Evolutionary conservation across 2,113 vertebrate species (phyloP).

Genomic region (Malaclemys terrapin): DNA sequence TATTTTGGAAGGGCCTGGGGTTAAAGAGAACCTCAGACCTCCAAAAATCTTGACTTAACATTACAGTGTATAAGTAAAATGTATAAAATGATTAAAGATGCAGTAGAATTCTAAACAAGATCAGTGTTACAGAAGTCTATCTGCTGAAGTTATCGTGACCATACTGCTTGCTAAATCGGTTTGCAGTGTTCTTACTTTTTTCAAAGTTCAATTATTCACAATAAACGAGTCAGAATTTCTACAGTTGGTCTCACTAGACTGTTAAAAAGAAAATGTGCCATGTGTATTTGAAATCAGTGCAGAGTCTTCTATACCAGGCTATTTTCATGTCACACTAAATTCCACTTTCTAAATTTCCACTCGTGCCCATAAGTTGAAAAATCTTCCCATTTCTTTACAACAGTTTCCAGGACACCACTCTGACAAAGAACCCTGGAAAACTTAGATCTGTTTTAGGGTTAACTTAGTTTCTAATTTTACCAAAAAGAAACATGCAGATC

Average conservation of each 20-base stretch:
- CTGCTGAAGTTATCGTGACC: not conserved
- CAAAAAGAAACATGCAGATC: not conserved
- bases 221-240: not conserved
- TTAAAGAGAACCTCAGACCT: not conserved
- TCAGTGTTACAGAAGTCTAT: not conserved
- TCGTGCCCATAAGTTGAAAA: not conserved
- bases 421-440: not conserved
- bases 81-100: conserved; percentile 12
- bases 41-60: not conserved
- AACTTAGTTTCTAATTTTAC: not conserved
- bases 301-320: not conserved
- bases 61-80: not conserved
- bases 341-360: not conserved
- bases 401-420: not conserved
- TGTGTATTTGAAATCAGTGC: not conserved
- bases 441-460: not conserved
- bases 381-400: not conserved
- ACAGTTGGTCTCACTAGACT: not conserved
- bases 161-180: not conserved
- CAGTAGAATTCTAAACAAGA: not conserved
- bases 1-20: not conserved
- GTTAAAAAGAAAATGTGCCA: not conserved
- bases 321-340: not conserved
- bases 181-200: not conserved
- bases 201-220: not conserved